phyloP scores from a whole-genome alignment of 1,140 invertebrate species.

The Magallana angulata region DNA sequence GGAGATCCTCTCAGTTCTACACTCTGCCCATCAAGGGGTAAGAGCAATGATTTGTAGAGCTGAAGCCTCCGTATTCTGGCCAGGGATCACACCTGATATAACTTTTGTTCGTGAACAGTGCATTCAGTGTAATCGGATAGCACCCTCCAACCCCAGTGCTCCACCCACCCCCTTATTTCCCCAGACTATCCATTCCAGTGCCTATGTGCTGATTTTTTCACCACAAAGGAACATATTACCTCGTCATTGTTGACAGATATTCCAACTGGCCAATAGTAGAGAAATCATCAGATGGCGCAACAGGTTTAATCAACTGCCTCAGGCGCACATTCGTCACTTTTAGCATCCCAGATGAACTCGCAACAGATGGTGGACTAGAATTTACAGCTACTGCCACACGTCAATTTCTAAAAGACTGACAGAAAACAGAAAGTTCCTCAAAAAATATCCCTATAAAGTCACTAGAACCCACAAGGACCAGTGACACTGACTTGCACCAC shows the following conservation, averaged over 20 bases:
- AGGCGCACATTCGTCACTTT: slow-evolving; percentile 60
- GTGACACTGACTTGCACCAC: no score
- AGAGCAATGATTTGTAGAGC: slow-evolving; percentile 20
- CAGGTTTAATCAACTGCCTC: slow-evolving; percentile 54
- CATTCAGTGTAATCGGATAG: slow-evolving; percentile 54
- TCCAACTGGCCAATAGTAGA: slow-evolving; percentile 65
- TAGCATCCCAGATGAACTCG: slow-evolving; percentile 58
- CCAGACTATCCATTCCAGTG: slow-evolving; percentile 67
- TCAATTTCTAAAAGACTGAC: slow-evolving; percentile 54
- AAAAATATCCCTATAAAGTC: no score
- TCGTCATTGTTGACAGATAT: slow-evolving; percentile 59
- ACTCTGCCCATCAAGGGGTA: no score
- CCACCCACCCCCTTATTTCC: slow-evolving; percentile 50
- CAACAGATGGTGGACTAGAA: slow-evolving; percentile 59
- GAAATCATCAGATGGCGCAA: slow-evolving; percentile 38
- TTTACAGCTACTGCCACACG: slow-evolving; percentile 51
- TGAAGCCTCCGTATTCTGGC: slow-evolving; percentile 58
- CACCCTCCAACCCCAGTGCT: slow-evolving; percentile 52
- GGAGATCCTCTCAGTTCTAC: no score
- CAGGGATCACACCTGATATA: slow-evolving; percentile 59
- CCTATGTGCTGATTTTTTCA: slow-evolving; percentile 62
- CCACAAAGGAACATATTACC: slow-evolving; percentile 55
- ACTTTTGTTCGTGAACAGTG: slow-evolving; percentile 2
- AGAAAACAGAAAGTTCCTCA: no score
- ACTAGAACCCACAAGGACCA: no score